Evolutionary conservation across 2,113 vertebrate species (phyloP).

Genomic region (Motacilla tschutschensis): DNA sequence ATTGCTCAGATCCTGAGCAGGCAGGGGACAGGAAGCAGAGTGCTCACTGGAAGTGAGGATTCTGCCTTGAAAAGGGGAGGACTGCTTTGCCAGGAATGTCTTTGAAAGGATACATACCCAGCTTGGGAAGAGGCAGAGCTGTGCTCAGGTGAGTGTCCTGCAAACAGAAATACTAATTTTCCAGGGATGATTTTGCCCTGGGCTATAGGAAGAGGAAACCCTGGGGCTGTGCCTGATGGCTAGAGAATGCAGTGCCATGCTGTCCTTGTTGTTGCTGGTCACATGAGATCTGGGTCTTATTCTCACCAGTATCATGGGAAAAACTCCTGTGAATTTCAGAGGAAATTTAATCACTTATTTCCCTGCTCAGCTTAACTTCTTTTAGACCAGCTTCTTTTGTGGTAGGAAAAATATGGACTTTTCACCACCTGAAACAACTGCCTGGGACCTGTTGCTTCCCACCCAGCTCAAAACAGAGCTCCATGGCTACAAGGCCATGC

Average conservation of each 20-base stretch:
- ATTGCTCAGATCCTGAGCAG: neutral
- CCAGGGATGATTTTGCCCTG: neutral
- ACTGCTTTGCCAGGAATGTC: neutral
- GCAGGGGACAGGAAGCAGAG: neutral
- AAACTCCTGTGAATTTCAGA: neutral
- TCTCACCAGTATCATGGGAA: neutral
- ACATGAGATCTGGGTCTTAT: neutral
- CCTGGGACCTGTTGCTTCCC: conserved; percentile 16
- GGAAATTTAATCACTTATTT: neutral
- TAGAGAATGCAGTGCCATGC: neutral
- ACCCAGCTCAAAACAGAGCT: neutral
- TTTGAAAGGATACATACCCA: neutral
- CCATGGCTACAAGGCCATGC: neutral
- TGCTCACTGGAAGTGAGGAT: neutral
- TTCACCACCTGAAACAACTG: conserved; percentile 46
- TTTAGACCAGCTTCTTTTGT: neutral
- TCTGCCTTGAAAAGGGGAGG: neutral
- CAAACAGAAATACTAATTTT: neutral
- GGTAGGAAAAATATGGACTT: neutral
- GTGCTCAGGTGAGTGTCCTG: neutral
- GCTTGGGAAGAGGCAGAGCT: neutral
- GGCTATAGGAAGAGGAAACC: neutral
- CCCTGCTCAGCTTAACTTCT: neutral
- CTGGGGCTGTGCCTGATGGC: neutral
- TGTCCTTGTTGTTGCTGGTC: neutral